Evolutionary conservation across 2,113 vertebrate species (phyloP).

Genomic region (pig (Sus scrofa)): T2T-Sscrofa CM000820.6:25637501-25638000

Average conservation of each 20-base stretch:
- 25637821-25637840: background rate
- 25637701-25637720: background rate
- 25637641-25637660: background rate
- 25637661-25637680: background rate
- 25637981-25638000: background rate
- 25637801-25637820: background rate
- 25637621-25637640: background rate
- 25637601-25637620: background rate
- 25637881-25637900: background rate
- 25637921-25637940: background rate
- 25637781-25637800: background rate
- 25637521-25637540: background rate
- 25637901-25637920: background rate
- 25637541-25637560: background rate
- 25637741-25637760: conserved; percentile 34
- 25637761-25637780: background rate
- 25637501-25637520: background rate
- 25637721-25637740: conserved; percentile 1
- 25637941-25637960: background rate
- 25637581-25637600: background rate
- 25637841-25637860: background rate
- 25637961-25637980: background rate
- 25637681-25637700: background rate
- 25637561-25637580: background rate
- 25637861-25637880: background rate